phyloP scores from a whole-genome alignment of 2,888 invertebrate species.

The Pammene aurita region DNA sequence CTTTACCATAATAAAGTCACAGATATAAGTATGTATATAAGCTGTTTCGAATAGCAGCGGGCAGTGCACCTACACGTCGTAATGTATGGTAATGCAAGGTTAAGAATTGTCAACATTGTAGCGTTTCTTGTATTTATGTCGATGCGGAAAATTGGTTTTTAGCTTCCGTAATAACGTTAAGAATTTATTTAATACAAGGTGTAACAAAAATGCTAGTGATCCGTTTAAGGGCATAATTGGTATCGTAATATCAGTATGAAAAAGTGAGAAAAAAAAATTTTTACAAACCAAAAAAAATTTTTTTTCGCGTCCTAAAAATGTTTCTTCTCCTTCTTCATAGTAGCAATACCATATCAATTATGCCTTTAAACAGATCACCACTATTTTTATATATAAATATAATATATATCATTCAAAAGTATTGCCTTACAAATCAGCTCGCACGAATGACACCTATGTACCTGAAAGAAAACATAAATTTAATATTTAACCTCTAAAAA shows the following conservation, averaged over 20 bases:
- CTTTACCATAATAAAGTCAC: too few relatives aligned
- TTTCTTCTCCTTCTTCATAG: too few relatives aligned
- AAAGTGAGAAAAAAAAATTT: too few relatives aligned
- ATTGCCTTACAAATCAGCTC: background rate
- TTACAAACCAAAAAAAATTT: too few relatives aligned
- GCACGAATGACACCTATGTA: constrained; percentile 2
- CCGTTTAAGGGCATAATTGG: too few relatives aligned
- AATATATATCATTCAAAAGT: background rate
- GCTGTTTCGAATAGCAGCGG: background rate
- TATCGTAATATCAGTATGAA: too few relatives aligned
- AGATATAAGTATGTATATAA: too few relatives aligned
- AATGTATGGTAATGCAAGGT: constrained; percentile 39
- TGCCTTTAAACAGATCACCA: too few relatives aligned
- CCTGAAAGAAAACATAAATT: background rate
- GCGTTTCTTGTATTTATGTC: constrained; percentile 14
- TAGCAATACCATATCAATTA: too few relatives aligned
- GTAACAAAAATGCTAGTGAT: background rate
- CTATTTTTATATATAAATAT: too few relatives aligned
- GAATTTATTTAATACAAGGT: background rate
- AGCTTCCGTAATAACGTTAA: background rate
- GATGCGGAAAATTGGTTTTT: background rate
- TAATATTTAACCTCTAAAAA: background rate
- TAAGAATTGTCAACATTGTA: constrained; percentile 17
- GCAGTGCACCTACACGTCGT: constrained; percentile 22
- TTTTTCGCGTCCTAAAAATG: too few relatives aligned